Percentiles rank a stretch among this genome's conserved stretches.
phyloP scores from a whole-genome alignment of 2,888 invertebrate species.

The Argyra leucocephala region DNA sequence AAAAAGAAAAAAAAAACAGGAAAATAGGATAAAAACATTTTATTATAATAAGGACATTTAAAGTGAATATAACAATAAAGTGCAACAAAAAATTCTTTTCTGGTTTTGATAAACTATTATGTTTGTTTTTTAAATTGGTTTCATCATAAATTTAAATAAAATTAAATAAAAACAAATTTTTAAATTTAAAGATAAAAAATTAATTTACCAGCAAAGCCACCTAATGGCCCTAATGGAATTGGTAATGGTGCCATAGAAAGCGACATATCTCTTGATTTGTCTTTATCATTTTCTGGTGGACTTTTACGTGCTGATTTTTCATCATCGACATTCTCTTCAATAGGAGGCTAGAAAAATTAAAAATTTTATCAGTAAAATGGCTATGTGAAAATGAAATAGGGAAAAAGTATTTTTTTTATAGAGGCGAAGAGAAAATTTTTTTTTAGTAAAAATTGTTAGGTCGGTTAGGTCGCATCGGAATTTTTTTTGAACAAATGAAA shows the following conservation, averaged over 20 bases:
- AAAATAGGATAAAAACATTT: background rate
- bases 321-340: slow-evolving; percentile 63
- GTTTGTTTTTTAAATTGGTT: background rate
- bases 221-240: slow-evolving; percentile 43
- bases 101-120: background rate
- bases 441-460: too few relatives aligned
- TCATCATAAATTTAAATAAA: background rate
- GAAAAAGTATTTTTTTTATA: too few relatives aligned
- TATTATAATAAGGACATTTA: background rate
- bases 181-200: background rate
- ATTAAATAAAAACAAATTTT: background rate
- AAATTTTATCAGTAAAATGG: too few relatives aligned
- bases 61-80: slow-evolving; percentile 6
- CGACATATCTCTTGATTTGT: slow-evolving; percentile 51
- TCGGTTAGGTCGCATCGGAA: too few relatives aligned
- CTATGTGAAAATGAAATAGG: too few relatives aligned
- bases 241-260: slow-evolving; percentile 44
- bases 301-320: slow-evolving; percentile 54
- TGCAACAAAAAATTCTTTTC: background rate
- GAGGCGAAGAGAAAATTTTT: too few relatives aligned
- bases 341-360: slow-evolving; percentile 45
- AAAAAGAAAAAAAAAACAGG: slow-evolving; percentile 8
- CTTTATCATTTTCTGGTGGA: slow-evolving; percentile 60
- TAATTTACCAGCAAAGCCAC: slow-evolving; percentile 43
- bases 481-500: too few relatives aligned